Evolutionary conservation across 2,797 vertebrate species (phyloP), one percentile per base, ranked within the genome.

Genomic region (Linurgus olivaceus): DNA sequence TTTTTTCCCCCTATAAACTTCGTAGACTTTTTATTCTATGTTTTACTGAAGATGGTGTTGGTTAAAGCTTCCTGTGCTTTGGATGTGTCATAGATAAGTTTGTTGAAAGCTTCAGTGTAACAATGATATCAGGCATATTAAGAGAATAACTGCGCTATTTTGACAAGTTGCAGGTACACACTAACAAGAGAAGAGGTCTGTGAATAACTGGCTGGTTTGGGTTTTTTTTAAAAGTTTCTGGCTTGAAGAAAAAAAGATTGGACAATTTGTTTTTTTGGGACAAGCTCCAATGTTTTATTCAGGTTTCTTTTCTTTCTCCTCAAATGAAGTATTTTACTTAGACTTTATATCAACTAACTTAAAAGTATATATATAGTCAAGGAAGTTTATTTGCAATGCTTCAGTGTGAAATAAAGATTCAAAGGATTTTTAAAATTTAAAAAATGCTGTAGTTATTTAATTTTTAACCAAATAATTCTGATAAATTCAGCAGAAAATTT

Each of bases 1-100:
- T 19, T 17, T 1, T 17, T 7, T 1, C 2, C 8, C 7, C 12
- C 6, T 24, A 2, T 50, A 86, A 63, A 59, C 19, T 31, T 24
- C 33, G 24, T 54, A 19, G 14, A 15, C 7, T 25, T 91, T 76
- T 83, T 52, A 29, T 23, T 91, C 17, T 8, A 1, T 74, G 13
- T 88, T 93, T 91, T 74, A 23, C 42, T 42, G 44, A 80, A 59
- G 59, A 8, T 59, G 10, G 3, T 45, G 33, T 54, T 86, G 38
- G 25, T 48, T 68, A 77, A 66, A 85, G 25, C 42, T 7, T 3
- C 23, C 6, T 81, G 5, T 77, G 33, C 8, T 71, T 93, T 44
- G 23, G 51, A 5, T 20, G 42, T 58, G 21, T 50, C 38, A 38
- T 14, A 65, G 25, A 18, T 57, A 58, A 31, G 11, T 62, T 58